Evolutionary conservation across 1,140 invertebrate species (phyloP), one percentile per base, ranked within the genome.

Genomic region (Campoletis sonorensis): DNA sequence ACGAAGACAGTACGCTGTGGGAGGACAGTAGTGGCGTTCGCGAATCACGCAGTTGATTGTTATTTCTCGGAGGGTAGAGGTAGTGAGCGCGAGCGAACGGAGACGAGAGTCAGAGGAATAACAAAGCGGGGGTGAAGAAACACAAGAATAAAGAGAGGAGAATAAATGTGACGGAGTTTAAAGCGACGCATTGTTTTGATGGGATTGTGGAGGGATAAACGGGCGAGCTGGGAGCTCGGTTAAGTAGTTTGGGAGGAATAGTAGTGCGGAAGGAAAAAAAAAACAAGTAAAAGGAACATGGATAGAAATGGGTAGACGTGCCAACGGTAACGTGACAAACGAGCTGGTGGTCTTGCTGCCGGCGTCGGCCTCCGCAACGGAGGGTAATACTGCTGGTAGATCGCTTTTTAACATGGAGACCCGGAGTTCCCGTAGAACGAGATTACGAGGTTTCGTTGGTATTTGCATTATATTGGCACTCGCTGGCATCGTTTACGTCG

Each of bases 401-500:
- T 37, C 30, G 82, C 49, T 75, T 83, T 83, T 79, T 81, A 89
- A 85, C 85, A 90, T 91, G 90, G 91, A 91, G 79, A 86, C 91
- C 54, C 89, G 90, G 40, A 45, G 40, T 82, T 82, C 87, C 78
- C 88, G 90, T 84, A 89, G 90, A 68, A 88, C 86, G 80, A 89
- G 94, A 90, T 92, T 97, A 86, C 94, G 95, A 88, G 94, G 94
- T 92, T 94, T 97, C 87, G 94, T 96, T 86, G 92, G 96, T 84
- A 94, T 97, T 90, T 97, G 96, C 91, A 93, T 97, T 85, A 92
- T 95, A 84, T 93, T 97, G 84, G 95, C 95, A 83, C 91, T 97
- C 33, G 95, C 95, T 87, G 96, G 96, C 75, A 97, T 97, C 90
- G 93, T 97, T 80, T 96, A 96, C 87, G 95, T 97, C 87, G 96